Evolutionary conservation across 2,888 invertebrate species (phyloP), one percentile per base, ranked within the genome.

Genomic region (Himalopsyche tibetana): DNA sequence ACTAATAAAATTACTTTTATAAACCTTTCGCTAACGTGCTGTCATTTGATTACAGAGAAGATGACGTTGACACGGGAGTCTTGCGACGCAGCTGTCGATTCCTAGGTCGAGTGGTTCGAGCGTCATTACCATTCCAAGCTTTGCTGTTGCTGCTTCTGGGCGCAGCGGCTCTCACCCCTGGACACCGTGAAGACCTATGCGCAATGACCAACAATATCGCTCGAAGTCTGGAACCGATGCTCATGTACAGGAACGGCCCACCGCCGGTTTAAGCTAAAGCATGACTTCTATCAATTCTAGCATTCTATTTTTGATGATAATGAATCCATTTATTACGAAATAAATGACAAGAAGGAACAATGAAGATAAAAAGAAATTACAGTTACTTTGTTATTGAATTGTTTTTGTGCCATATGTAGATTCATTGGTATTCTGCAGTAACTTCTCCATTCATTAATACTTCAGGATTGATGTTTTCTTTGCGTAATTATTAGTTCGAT

Each of bases 101-200:
- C 94, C 94, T 98, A 91, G 96, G 97, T 89, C 96, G 99, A 90
- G 98, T 98, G 89, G 95, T 98, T 89, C 95, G 98, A 91, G 97
- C 98, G 84, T 98, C 98, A 38, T 94, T 99, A 89, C 99, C 99
- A 84, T 97, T 99, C 91, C 98, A 99, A 93, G 98, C 98, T 88
- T 93, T 99, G 90, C 96, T 99, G 94, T 94, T 99, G 90, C 94
- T 99, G 88, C 94, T 99, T 90, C 94, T 99, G 90, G 98, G 99
- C 86, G 97, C 98, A 87, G 98, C 99, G 83, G 97, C 98, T 84
- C 94, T 99, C 89, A 97, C 99, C 84, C 98, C 98, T 6, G 96
- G 97, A 92, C 95, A 96, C 89, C 97, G 97, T 92, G 96, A 96
- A 90, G 97, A 97, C 90, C 95, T 95, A 88, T 97, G 98, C 91